phyloP scores from a whole-genome alignment of 2,113 vertebrate species.

The Cyrtonyx montezumae region DNA sequence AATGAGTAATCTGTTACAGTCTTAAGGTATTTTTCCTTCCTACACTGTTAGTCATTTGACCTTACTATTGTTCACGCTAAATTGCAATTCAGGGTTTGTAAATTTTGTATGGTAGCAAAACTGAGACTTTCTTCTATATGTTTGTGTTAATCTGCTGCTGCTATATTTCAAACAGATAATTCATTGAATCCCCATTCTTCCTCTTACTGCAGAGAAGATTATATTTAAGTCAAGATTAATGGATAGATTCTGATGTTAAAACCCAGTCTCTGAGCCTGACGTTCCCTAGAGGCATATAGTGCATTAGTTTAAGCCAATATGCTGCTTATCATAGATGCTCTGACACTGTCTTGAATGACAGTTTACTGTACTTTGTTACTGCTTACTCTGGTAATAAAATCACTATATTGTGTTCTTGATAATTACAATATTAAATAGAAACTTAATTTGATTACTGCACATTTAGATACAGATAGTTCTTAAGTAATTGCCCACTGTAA shows the following conservation, averaged over 20 bases:
- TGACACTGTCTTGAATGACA: constrained; percentile 84
- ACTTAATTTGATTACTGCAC: constrained; percentile 92
- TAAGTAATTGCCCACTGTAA: constrained; percentile 85
- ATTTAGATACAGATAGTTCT: constrained; percentile 88
- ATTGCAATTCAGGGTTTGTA: constrained; percentile 8
- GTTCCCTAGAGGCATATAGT: constrained; percentile 84
- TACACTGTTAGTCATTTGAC: not conserved
- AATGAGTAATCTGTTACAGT: not conserved
- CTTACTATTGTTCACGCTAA: not conserved
- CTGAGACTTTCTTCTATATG: constrained; percentile 43
- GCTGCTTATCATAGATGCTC: constrained; percentile 81
- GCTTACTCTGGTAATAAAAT: constrained; percentile 90
- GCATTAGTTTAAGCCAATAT: constrained; percentile 86
- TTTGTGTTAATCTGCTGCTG: constrained; percentile 69
- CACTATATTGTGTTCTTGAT: constrained; percentile 88
- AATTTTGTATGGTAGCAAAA: not conserved
- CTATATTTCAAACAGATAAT: constrained; percentile 81
- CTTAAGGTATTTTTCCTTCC: not conserved
- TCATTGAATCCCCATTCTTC: constrained; percentile 83
- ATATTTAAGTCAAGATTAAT: constrained; percentile 95
- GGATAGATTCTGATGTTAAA: constrained; percentile 85
- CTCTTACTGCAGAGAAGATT: constrained; percentile 81
- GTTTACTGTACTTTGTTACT: constrained; percentile 83
- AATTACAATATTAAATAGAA: constrained; percentile 95
- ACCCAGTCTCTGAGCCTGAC: constrained; percentile 81